A percentile compares a stretch with the other conserved stretches of the same genome.
Evolutionary conservation across 2,797 vertebrate species (phyloP).

Genomic region (Chaetodon trifasciatus): DNA sequence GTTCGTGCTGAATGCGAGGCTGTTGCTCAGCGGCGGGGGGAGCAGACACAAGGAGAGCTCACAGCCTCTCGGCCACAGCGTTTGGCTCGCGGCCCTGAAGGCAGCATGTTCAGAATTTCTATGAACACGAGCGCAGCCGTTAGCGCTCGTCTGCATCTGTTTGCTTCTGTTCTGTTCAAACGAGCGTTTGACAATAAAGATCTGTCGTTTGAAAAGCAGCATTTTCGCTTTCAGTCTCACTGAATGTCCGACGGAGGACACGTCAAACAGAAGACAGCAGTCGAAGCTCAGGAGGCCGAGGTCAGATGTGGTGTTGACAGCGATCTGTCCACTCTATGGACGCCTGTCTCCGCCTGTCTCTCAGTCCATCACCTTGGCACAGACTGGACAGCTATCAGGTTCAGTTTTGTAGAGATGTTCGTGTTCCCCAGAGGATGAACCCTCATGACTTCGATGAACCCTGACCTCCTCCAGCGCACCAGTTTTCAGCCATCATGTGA

Average conservation of each 20-base stretch:
- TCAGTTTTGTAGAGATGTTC: not conserved
- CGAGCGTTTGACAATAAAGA: not conserved
- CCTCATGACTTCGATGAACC: not conserved
- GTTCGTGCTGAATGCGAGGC: slow-evolving; percentile 27
- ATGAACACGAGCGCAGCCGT: not conserved
- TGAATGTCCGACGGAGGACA: not conserved
- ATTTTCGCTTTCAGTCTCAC: not conserved
- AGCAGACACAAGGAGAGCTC: slow-evolving; percentile 18
- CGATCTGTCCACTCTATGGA: not conserved
- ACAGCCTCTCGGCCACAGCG: slow-evolving; percentile 15
- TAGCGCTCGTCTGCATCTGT: slow-evolving; percentile 22
- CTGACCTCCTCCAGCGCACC: no score
- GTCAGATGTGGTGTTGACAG: not conserved
- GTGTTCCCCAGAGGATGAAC: no score
- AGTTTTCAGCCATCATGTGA: no score
- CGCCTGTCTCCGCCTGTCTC: not conserved
- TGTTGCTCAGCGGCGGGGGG: slow-evolving; percentile 60
- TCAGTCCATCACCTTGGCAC: not conserved
- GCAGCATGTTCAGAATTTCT: slow-evolving; percentile 22
- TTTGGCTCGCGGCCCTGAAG: slow-evolving; percentile 14
- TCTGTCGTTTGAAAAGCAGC: not conserved
- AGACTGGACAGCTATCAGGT: not conserved
- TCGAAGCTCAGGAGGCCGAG: slow-evolving; percentile 23
- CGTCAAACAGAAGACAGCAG: not conserved
- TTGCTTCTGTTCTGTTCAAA: slow-evolving; percentile 8